Evolutionary conservation across 2,888 invertebrate species (phyloP), one percentile per base, ranked within the genome.

Genomic region (Dynastes grantii): DNA sequence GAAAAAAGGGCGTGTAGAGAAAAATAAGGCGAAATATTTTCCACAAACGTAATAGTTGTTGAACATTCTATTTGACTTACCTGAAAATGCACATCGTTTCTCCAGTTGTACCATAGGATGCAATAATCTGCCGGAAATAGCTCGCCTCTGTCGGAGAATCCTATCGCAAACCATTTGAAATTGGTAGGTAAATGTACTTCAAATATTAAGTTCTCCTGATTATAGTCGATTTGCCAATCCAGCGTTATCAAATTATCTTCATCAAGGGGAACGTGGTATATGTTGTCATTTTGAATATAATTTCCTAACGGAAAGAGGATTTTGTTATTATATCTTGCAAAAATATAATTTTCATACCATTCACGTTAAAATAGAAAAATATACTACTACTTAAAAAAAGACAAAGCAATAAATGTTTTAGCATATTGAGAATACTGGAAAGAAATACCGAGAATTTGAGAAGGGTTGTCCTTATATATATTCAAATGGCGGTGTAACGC

Each of bases 61-160:
- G 0, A 37, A 37, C 5, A 37, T 45, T 11, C 45, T 16, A 58
- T 22, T 16, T 58, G 1, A 73, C 80, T 86, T 87, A 92, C 93
- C 88, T 92, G 89, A 78, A 93, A 87, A 79, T 92, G 91, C 53
- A 91, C 88, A 79, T 88, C 89, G 32, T 92, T 91, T 83, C 91
- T 92, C 90, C 93, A 93, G 85, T 95, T 93, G 70, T 92, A 91
- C 94, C 96, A 96, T 77, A 96, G 90, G 65, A 97, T 89, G 85
- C 97, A 97, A 80, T 95, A 92, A 89, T 97, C 97, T 0, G 96
- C 95, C 61, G 93, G 92, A 80, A 91, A 91, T 2, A 92, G 85
- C 65, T 93, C 91, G 0, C 97, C 97, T 79, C 95, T 92, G 85
- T 96, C 93, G 0, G 97, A 97, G 89, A 97, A 97, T 51, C 97